Percentiles rank a stretch among this genome's conserved stretches.
Conservation (phyloP, 2,113 vertebrate species). For the Barbus barbus region DNA sequence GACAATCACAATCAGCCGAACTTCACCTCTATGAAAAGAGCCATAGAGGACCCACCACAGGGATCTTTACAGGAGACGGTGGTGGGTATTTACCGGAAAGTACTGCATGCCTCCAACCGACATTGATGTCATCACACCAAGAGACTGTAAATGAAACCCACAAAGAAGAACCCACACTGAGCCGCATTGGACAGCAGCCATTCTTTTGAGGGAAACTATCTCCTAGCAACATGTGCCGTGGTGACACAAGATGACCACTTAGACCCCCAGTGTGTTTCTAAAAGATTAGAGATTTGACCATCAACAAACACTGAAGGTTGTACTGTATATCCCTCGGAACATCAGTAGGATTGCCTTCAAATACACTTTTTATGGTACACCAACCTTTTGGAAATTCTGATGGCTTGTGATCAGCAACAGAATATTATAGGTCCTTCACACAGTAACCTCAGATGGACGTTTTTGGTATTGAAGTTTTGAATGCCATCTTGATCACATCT, state of each 20-base stretch:
- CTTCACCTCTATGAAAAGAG: conserved; percentile 56
- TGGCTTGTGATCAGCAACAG: neutral
- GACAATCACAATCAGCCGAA: conserved; percentile 66
- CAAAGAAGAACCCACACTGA: conserved; percentile 25
- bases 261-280: neutral
- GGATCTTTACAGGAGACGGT: conserved; percentile 61
- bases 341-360: neutral
- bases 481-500: neutral
- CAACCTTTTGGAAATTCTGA: neutral
- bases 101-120: conserved; percentile 34
- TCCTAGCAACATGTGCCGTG: conserved; percentile 29
- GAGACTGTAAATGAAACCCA: conserved; percentile 41
- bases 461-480: neutral
- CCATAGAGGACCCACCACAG: conserved; percentile 56
- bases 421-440: neutral
- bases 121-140: conserved; percentile 50
- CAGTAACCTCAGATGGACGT: neutral
- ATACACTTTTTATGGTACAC: too few relatives aligned
- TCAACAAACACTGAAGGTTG: neutral
- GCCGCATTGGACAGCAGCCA: neutral
- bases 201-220: conserved; percentile 30
- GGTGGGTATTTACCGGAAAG: conserved; percentile 44
- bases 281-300: neutral
- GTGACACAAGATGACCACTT: conserved; percentile 23
- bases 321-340: neutral